Base-by-base conservation (phyloP, 2,888 invertebrate genomes). In the Brachyopa scutellaris region DNA sequence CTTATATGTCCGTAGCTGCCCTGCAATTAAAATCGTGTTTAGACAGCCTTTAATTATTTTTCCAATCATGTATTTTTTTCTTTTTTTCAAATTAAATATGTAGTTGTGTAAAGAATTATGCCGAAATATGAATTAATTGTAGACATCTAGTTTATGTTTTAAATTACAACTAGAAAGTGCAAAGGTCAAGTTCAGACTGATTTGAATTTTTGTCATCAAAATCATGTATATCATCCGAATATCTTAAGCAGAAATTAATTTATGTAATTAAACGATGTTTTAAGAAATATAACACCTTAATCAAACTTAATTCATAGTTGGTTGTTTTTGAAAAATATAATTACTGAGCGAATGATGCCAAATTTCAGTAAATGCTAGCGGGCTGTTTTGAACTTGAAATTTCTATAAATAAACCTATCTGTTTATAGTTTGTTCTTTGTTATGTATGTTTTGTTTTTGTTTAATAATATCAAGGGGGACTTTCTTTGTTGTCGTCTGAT, bases 201-300 rank as follows among this genome's bases (percentile, higher is more conserved):
- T 51, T 67, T 53, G 33, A 45, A 23, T 33, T 61, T 49, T 61
- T 61, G 51, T 62, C 61, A 42, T 62, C 9, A 36, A 64, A 38
- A 40, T 47, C 55, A 49, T 47, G 29, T n/a, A n/a, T 64, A 64
- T 73, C 47, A 64, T 15, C 29, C 38, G 21, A 40, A 62, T 47
- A 64, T 45, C 26, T 47, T 19, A 51, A 64, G 19, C 62, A 62
- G 19, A 64, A 53, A 53, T n/a, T n/a, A n/a, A 64, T 31, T 26
- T 53, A 64, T 73, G 55, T 64, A 64, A 64, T 51, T 45, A 42
- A 72, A 72, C 29, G 42, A 61, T 42, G 72, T 72, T 62, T 61
- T 72, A 45, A 42, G 61, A 72, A 72, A 72, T 72, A 72, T 62
- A 72, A 61, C 53, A 62, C 42, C n/a, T 53, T 62, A 72, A 72